These are phyloP conservation scores for Eubasilissa regina DNA, from an alignment of 1,140 invertebrate genomes.

Conservation along the genomic window DNA sequence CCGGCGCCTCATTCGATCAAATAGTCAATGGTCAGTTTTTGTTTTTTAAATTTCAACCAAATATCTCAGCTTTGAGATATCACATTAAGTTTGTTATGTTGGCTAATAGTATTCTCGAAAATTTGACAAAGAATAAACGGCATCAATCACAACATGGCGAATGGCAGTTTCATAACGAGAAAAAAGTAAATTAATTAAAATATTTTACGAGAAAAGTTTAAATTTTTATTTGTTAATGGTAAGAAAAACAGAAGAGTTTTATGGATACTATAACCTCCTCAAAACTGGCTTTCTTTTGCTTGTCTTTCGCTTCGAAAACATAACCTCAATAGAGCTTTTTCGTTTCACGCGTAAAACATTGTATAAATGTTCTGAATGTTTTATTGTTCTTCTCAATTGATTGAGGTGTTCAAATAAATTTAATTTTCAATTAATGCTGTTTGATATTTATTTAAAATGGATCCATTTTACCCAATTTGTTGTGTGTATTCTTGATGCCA, in stretches of 20 bases:
- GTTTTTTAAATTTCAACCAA: too few relatives aligned
- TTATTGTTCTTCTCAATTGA: background rate
- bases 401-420: slow-evolving; percentile 3
- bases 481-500: background rate
- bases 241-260: slow-evolving; percentile 14
- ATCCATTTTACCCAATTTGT: background rate
- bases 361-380: slow-evolving; percentile 1
- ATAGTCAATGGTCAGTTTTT: too few relatives aligned
- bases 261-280: background rate
- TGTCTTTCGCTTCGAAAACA: slow-evolving; percentile 42
- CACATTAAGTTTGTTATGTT: slow-evolving; percentile 20
- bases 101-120: slow-evolving; percentile 44
- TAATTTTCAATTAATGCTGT: background rate
- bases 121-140: slow-evolving; percentile 52
- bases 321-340: slow-evolving; percentile 50
- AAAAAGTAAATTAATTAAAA: slow-evolving; percentile 41
- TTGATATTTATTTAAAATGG: slow-evolving; percentile 4
- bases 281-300: background rate
- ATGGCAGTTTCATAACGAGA: slow-evolving; percentile 54
- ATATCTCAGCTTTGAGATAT: too few relatives aligned
- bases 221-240: slow-evolving; percentile 41
- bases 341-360: slow-evolving; percentile 46
- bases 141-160: slow-evolving; percentile 57
- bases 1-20: too few relatives aligned
- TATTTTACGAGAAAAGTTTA: slow-evolving; percentile 25